These are phyloP conservation scores for Atrina japonica DNA, from an alignment of 2,888 invertebrate species.

Conservation along the genomic window DNA sequence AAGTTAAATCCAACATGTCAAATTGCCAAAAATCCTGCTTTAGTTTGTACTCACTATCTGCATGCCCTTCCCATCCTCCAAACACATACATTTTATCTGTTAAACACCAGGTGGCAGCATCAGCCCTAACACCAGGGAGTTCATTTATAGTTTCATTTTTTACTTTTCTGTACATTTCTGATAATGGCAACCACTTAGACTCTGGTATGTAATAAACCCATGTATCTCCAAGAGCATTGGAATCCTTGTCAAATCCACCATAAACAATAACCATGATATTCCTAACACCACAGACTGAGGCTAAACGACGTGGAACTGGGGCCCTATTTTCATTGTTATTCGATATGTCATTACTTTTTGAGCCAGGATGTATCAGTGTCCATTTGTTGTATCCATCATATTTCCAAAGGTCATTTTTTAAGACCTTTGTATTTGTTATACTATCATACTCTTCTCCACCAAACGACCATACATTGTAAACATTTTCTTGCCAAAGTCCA, in stretches of 20 bases:
- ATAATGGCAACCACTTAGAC: slow-evolving; percentile 50
- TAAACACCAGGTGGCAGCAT: slow-evolving; percentile 69
- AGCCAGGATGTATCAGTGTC: slow-evolving; percentile 57
- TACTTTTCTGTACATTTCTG: slow-evolving; percentile 37
- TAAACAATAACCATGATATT: slow-evolving; percentile 62
- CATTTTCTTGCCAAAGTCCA: slow-evolving; percentile 56
- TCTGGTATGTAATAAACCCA: slow-evolving; percentile 64
- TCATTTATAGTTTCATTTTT: slow-evolving; percentile 8
- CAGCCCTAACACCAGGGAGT: slow-evolving; percentile 56
- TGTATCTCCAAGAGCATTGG: slow-evolving; percentile 62
- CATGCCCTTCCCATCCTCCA: slow-evolving; percentile 60
- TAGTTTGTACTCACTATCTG: slow-evolving; percentile 41
- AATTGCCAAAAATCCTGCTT: slow-evolving; percentile 69
- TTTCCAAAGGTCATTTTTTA: slow-evolving; percentile 70
- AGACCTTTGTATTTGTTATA: slow-evolving; percentile 33
- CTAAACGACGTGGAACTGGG: slow-evolving; percentile 58
- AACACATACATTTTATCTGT: slow-evolving; percentile 58
- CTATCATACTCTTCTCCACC: slow-evolving; percentile 61
- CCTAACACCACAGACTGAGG: slow-evolving; percentile 65
- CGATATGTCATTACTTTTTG: slow-evolving; percentile 27
- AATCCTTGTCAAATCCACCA: slow-evolving; percentile 66
- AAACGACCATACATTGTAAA: slow-evolving; percentile 61
- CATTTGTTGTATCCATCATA: slow-evolving; percentile 52
- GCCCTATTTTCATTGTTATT: slow-evolving; percentile 15
- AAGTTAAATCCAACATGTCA: slow-evolving; percentile 55